Evolutionary conservation across 2,888 invertebrate genomes (phyloP).

Genomic region (Acrocyrtus sp.): DNA sequence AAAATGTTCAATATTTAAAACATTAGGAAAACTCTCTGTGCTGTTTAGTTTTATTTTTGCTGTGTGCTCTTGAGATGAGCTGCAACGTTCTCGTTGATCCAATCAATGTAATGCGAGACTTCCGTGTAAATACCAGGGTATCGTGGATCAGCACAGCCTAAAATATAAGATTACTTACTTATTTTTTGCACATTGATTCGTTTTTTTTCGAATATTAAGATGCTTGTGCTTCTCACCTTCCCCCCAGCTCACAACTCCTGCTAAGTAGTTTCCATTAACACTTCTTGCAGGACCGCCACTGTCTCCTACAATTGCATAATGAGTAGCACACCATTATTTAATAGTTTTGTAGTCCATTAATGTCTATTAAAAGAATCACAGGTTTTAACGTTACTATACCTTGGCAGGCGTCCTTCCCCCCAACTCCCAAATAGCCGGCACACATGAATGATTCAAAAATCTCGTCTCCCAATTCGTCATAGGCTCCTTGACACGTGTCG

Average conservation of each 20-base stretch:
- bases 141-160: conserved; percentile 25
- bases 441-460: conserved; percentile 10
- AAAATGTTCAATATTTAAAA: too few relatives aligned
- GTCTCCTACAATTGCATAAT: too few relatives aligned
- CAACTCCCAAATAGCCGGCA: conserved; percentile 10
- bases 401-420: conserved; percentile 13
- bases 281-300: conserved; percentile 19
- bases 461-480: not conserved
- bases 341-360: too few relatives aligned
- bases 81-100: conserved; percentile 7
- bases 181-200: not conserved
- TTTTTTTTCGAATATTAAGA: too few relatives aligned
- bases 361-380: too few relatives aligned
- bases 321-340: too few relatives aligned
- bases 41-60: not conserved
- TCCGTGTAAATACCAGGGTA: conserved; percentile 25
- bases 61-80: not conserved
- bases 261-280: conserved; percentile 5
- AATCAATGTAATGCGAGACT: conserved; percentile 18
- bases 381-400: not conserved
- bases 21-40: too few relatives aligned
- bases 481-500: conserved; percentile 7
- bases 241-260: conserved; percentile 16
- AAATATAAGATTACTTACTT: not conserved
- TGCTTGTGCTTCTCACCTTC: too few relatives aligned